Base-by-base conservation (phyloP, 2,113 vertebrate genomes). In the Etheostoma cragini region DNA sequence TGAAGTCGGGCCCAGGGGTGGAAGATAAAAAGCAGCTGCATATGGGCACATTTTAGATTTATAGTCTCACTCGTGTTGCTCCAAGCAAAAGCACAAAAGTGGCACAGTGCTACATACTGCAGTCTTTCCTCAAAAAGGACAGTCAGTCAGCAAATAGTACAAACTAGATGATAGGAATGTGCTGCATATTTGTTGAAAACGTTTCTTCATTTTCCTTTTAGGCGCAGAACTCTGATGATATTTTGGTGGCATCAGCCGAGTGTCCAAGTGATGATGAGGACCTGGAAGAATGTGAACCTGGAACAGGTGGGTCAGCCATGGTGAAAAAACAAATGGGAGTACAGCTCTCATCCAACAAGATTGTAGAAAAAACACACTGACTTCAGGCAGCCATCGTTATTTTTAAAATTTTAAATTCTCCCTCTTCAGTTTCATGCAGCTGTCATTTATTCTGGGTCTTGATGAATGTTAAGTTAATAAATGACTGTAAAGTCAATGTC, bases 221-320 rank as follows among this genome's bases (percentile, higher is more conserved):
- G 89, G 92, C 87, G 0, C 94, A 98, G 96, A 98, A 97, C 94
- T 97, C 97, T 10, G 97, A 98, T 78, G 97, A 98, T 87, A 95
- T 98, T 78, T 91, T 98, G 89, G 97, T 98, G 89, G 97, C 97
- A 1, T 98, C 97, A 0, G 97, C 97, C 0, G 97, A 98, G 94
- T 98, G 97, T 88, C 97, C 97, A 6, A 98, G 97, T 5, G 97
- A 98, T n/a, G 97, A 98, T 2, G 97, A 98, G 84, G 97, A 98
- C 93, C 94, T 98, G 88, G 97, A 98, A 90, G 97, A 98, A 92
- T 98, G 97, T 85, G 97, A 98, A 73, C 97, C 97, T 1, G 97
- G 97, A 94, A 97, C 97, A 94, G 97, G 97, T 98, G 96, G 95
- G 97, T 96, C 76, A 82, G 66, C 22, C 68, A 6, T 50, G 65